Percentiles rank a stretch among this genome's conserved stretches.
Conservation (phyloP, 2,888 invertebrate genomes). For the Orthosia incerta region DNA sequence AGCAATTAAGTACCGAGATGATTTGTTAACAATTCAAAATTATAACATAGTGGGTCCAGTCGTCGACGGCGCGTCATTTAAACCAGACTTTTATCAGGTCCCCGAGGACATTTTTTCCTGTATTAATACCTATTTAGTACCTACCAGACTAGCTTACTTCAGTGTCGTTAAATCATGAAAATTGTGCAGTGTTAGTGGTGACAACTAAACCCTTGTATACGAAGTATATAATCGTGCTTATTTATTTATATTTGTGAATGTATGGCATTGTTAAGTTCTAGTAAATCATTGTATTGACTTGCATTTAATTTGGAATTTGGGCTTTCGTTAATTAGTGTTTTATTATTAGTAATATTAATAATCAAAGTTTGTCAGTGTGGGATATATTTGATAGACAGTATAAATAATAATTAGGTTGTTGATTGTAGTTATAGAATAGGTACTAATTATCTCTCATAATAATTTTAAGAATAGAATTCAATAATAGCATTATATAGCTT, state of each 20-base stretch:
- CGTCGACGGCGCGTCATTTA: slow-evolving; percentile 36
- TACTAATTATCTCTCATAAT: background rate
- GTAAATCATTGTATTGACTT: slow-evolving; percentile 30
- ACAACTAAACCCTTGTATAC: slow-evolving; percentile 2
- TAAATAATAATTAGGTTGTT: slow-evolving; percentile 19
- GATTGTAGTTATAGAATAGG: slow-evolving; percentile 13
- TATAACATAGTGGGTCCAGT: slow-evolving; percentile 49
- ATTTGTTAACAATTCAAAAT: slow-evolving; percentile 67
- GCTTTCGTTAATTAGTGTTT: slow-evolving; percentile 16
- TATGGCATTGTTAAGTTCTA: slow-evolving; percentile 30
- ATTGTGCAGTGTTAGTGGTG: slow-evolving; percentile 34
- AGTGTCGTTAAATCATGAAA: slow-evolving; percentile 23
- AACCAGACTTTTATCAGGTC: slow-evolving; percentile 41
- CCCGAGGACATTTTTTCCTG: slow-evolving; percentile 55
- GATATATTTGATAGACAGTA: background rate
- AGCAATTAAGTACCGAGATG: slow-evolving; percentile 71
- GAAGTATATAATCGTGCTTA: background rate
- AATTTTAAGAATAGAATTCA: background rate
- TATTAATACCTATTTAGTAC: slow-evolving; percentile 20
- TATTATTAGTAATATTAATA: background rate
- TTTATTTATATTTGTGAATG: slow-evolving; percentile 12
- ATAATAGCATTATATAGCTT: background rate
- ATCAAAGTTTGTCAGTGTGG: background rate
- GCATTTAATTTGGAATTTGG: slow-evolving; percentile 13
- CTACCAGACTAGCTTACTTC: background rate